phyloP scores from a whole-genome alignment of 2,113 vertebrate genomes.

The Hippocampus zosterae region DNA sequence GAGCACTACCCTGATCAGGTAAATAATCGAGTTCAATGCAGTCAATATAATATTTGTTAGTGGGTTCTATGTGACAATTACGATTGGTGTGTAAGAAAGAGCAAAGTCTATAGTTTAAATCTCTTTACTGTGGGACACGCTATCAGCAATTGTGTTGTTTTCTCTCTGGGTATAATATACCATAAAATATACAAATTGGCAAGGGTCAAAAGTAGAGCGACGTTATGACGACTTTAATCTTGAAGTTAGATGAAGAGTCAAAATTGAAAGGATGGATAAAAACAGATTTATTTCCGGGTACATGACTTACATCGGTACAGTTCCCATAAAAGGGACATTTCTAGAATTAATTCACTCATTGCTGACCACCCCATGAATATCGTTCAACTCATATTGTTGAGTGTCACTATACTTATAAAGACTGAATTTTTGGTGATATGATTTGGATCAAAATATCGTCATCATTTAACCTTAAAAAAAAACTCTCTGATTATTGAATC shows the following conservation, averaged over 20 bases:
- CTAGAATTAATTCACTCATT: too few species aligned
- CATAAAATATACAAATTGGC: neutral
- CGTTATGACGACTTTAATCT: neutral
- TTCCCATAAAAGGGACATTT: too few species aligned
- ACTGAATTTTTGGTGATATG: neutral
- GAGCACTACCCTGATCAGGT: constrained; percentile 56
- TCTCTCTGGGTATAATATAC: neutral
- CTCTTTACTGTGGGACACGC: neutral
- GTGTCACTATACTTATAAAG: neutral
- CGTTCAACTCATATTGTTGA: too few species aligned
- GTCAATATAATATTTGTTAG: neutral
- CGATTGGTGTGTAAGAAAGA: neutral
- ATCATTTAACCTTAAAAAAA: neutral
- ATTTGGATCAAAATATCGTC: neutral
- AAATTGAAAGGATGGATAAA: neutral
- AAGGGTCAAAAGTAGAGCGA: neutral
- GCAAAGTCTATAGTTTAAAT: neutral
- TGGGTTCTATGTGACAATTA: neutral
- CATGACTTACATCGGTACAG: too few species aligned
- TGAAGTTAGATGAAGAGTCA: neutral
- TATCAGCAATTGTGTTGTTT: neutral
- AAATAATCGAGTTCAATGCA: constrained; percentile 6
- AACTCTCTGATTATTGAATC: too few species aligned
- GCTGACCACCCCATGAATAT: too few species aligned
- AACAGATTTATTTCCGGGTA: too few species aligned